Percentiles rank a stretch among this genome's conserved stretches.
These are phyloP conservation scores for Coenonympha arcania DNA, from an alignment of 2,888 invertebrate species.

Conservation along the genomic window DNA sequence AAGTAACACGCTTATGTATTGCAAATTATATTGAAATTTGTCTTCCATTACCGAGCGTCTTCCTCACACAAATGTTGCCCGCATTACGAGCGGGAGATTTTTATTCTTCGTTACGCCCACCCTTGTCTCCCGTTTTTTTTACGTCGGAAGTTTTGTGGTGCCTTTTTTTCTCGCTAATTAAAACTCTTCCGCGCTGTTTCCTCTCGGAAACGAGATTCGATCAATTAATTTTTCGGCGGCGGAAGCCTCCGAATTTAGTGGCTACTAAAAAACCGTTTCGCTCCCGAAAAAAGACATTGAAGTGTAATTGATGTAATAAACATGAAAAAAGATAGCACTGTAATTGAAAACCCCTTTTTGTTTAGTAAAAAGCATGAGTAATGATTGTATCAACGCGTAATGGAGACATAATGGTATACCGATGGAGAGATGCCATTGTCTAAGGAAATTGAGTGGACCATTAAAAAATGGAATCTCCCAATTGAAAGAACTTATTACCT, in stretches of 20 bases:
- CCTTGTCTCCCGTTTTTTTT: slow-evolving; percentile 72
- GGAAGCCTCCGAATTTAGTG: slow-evolving; percentile 70
- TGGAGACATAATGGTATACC: slow-evolving; percentile 4
- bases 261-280: slow-evolving; percentile 60
- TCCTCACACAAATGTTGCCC: slow-evolving; percentile 75
- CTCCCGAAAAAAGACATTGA: slow-evolving; percentile 50
- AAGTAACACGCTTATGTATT: slow-evolving; percentile 76
- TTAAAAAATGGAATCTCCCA: slow-evolving; percentile 8
- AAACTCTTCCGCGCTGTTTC: slow-evolving; percentile 75
- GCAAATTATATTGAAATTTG: slow-evolving; percentile 76
- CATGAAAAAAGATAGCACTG: background rate
- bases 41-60: slow-evolving; percentile 74
- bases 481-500: no score
- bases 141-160: slow-evolving; percentile 69
- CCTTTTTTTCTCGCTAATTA: slow-evolving; percentile 72
- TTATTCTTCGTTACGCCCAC: slow-evolving; percentile 69
- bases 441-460: slow-evolving; percentile 14
- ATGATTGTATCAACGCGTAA: background rate
- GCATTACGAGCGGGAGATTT: slow-evolving; percentile 72
- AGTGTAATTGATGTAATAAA: slow-evolving; percentile 50
- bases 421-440: slow-evolving; percentile 5
- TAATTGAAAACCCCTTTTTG: slow-evolving; percentile 6
- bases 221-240: slow-evolving; percentile 72
- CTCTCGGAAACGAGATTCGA: slow-evolving; percentile 71
- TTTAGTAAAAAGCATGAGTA: background rate